Percentiles rank a stretch among this genome's conserved stretches.
These are phyloP conservation scores for Ornithoptera alexandrae DNA, from an alignment of 2,888 invertebrate species.

Conservation along the genomic window DNA sequence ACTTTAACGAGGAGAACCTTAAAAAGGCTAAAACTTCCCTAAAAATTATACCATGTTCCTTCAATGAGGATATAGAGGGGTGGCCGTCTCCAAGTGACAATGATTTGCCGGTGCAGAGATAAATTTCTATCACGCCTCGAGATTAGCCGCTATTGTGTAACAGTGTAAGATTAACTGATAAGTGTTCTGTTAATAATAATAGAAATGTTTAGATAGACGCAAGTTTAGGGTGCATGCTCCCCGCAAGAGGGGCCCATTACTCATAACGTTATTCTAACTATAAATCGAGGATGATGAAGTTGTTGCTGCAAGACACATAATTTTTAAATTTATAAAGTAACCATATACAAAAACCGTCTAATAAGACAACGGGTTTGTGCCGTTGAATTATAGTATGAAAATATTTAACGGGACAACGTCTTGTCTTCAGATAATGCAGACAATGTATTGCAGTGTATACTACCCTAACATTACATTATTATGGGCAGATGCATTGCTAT, in stretches of 20 bases:
- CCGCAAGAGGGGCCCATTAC: slow-evolving; percentile 44
- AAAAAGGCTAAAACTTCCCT: slow-evolving; percentile 38
- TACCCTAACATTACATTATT: too few relatives aligned
- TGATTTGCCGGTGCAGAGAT: slow-evolving; percentile 60
- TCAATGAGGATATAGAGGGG: slow-evolving; percentile 48
- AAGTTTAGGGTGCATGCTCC: slow-evolving; percentile 47
- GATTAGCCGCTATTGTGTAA: slow-evolving; percentile 73
- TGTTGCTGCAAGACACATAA: slow-evolving; percentile 2
- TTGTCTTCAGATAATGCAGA: too few relatives aligned
- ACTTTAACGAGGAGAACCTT: neutral
- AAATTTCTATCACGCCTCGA: slow-evolving; percentile 74
- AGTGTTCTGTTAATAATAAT: slow-evolving; percentile 76
- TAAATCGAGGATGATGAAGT: slow-evolving; percentile 26
- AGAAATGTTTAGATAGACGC: slow-evolving; percentile 61
- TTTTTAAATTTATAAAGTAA: neutral
- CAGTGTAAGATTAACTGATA: slow-evolving; percentile 79
- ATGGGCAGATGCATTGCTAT: too few relatives aligned
- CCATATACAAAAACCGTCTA: too few relatives aligned
- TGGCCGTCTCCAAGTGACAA: slow-evolving; percentile 56
- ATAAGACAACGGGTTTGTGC: too few relatives aligned
- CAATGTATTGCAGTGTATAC: too few relatives aligned
- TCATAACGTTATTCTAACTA: slow-evolving; percentile 51
- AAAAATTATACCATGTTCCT: slow-evolving; percentile 47
- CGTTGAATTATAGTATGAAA: too few relatives aligned
- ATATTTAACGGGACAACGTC: too few relatives aligned